These are phyloP conservation scores for Pholis gunnellus DNA, from an alignment of 2,113 vertebrate genomes.

Conservation along the genomic window DNA sequence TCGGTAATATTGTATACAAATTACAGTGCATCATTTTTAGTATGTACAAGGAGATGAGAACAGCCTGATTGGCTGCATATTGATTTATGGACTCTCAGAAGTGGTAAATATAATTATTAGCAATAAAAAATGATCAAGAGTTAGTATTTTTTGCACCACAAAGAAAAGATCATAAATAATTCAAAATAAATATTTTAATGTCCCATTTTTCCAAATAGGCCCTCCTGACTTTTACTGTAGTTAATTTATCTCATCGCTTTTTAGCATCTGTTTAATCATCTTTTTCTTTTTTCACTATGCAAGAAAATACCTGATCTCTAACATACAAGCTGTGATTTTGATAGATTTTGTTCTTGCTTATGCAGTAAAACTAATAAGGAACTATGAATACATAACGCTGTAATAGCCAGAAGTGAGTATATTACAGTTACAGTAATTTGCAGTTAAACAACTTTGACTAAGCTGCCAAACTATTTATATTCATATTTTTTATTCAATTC, in stretches of 20 bases:
- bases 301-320: not conserved
- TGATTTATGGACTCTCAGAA: not conserved
- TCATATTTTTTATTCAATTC: not conserved
- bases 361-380: not conserved
- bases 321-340: not conserved
- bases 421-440: not conserved
- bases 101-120: not conserved
- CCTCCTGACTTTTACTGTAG: not conserved
- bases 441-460: slow-evolving; percentile 12
- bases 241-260: not conserved
- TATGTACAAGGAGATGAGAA: not conserved
- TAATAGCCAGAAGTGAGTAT: not conserved
- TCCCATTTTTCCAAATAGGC: not conserved
- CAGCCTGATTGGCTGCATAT: not conserved
- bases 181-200: not conserved
- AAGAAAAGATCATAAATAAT: not conserved
- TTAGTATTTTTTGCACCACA: not conserved
- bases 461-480: slow-evolving; percentile 39
- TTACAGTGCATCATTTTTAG: not conserved
- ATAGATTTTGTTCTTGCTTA: not conserved
- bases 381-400: not conserved
- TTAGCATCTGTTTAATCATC: not conserved
- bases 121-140: not conserved
- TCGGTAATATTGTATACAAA: not conserved
- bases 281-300: not conserved